Evolutionary conservation across 2,797 vertebrate species (phyloP).

Genomic region (Melanotaenia pygmaea): DNA sequence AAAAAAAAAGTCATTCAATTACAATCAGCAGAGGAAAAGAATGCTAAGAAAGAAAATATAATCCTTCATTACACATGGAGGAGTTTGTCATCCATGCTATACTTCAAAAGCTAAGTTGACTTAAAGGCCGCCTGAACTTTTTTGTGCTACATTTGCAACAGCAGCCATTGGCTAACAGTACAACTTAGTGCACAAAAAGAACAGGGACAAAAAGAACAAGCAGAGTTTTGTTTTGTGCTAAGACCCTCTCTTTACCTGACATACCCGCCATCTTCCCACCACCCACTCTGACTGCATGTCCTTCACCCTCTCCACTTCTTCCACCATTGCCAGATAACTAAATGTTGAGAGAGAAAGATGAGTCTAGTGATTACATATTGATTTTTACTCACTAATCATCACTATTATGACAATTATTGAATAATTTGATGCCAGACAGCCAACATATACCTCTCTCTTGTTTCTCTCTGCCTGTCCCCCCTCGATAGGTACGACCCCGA

Average conservation of each 20-base stretch:
- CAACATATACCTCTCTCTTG: constrained; percentile 82
- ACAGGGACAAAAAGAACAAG: background rate
- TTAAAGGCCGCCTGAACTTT: constrained; percentile 3
- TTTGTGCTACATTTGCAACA: background rate
- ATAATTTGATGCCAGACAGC: constrained; percentile 82
- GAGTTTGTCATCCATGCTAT: constrained; percentile 3
- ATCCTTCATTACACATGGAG: background rate
- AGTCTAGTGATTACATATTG: constrained; percentile 70
- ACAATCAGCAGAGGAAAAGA: background rate
- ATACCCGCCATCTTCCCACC: constrained; percentile 58
- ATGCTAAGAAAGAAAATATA: constrained; percentile 1
- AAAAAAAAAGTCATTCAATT: background rate
- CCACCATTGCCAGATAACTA: constrained; percentile 76
- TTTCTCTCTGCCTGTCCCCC: constrained; percentile 87
- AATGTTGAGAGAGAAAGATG: constrained; percentile 77
- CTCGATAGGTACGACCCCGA: constrained; percentile 89
- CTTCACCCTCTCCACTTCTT: constrained; percentile 65
- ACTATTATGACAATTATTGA: constrained; percentile 64
- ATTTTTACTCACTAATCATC: constrained; percentile 64
- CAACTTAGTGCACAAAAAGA: background rate
- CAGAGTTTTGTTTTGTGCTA: constrained; percentile 11
- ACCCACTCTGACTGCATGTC: constrained; percentile 75
- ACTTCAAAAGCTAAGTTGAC: constrained; percentile 13
- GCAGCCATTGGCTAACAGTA: background rate
- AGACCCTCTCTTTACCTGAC: constrained; percentile 77